Base-by-base conservation (phyloP, 2,797 vertebrate species). In the Ctenosaura bakeri region DNA sequence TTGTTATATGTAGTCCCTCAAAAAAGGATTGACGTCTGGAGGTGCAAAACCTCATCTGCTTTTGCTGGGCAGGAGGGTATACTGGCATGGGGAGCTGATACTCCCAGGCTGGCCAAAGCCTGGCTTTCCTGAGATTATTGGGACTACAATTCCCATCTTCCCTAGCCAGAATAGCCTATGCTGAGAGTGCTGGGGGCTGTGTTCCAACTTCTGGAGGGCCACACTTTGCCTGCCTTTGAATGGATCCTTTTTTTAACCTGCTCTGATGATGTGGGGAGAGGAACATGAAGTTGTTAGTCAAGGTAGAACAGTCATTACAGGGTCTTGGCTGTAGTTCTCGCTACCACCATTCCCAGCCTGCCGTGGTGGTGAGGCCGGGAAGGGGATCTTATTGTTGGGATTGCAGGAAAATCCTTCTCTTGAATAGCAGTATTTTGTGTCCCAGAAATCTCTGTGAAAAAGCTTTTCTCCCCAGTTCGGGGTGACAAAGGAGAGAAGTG, bases 361-460 rank as follows among this genome's bases (percentile, higher is more conserved):
- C 20, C 13, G 38, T 6, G 35, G 14, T 10, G 8, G 14, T 52
- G 32, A 69, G 62, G 24, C 0, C 26, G 10, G 16, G 35, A 46
- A 42, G 35, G 59, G 50, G 18, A 35, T 1, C 3, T 76, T 46
- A 2, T n/a, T 35, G 22, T 54, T 22, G 18, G 66, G n/a, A 35
- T 59, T 29, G 29, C 62, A 6, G 1, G 32, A 12, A 66, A 5
- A 24, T 66, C n/a, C 7, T 83, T 56, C 16, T 56, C 16, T 38
- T 52, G n/a, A 77, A 52, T 76, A 83, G 69, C 86, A 90, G 90
- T 90, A 84, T 90, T 90, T 84, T 32, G 62, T 83, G 59, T 80
- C 29, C 69, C 71, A 83, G 62, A 83, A 20, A 12, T 90, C 46
- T 81, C 73, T 87, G 79, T n/a, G 56, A 5, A 66, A 42, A 50